These are phyloP conservation scores for Entosphenus tridentatus DNA, from an alignment of 2,113 vertebrate species.

Conservation along the genomic window DNA sequence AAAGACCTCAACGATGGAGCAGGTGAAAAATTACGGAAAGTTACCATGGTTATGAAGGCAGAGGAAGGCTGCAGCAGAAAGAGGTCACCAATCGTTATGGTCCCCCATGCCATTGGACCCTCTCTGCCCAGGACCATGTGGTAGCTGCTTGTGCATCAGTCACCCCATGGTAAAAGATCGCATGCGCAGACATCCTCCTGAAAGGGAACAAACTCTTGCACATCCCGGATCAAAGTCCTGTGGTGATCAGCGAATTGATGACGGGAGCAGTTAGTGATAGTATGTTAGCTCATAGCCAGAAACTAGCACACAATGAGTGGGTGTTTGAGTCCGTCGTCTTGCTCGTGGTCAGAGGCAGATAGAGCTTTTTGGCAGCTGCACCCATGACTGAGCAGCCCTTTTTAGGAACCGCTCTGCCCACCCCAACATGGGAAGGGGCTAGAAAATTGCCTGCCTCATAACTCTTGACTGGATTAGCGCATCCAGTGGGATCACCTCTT, in stretches of 20 bases:
- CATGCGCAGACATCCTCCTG: too few relatives aligned
- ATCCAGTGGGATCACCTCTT: background rate
- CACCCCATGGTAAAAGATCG: too few relatives aligned
- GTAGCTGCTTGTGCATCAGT: too few relatives aligned
- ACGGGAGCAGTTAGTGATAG: background rate
- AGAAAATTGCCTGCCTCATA: background rate
- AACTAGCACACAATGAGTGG: background rate
- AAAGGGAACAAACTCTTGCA: too few relatives aligned
- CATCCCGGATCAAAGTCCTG: background rate
- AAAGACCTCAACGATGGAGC: too few relatives aligned
- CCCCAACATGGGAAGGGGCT: background rate
- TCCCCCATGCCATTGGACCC: too few relatives aligned
- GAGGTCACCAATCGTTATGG: too few relatives aligned
- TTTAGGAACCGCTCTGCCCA: background rate
- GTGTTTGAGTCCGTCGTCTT: conserved; percentile 1
- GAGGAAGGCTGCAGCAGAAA: too few relatives aligned
- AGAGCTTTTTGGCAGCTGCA: background rate
- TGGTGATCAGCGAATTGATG: background rate
- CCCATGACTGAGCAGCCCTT: conserved; percentile 4
- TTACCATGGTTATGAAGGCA: too few relatives aligned
- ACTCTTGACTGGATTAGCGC: background rate
- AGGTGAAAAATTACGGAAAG: too few relatives aligned
- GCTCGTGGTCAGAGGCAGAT: background rate
- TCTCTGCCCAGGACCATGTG: too few relatives aligned
- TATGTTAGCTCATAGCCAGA: background rate